Base-by-base conservation (phyloP, 2,888 invertebrate species). In the Lochmaea crataegi region DNA sequence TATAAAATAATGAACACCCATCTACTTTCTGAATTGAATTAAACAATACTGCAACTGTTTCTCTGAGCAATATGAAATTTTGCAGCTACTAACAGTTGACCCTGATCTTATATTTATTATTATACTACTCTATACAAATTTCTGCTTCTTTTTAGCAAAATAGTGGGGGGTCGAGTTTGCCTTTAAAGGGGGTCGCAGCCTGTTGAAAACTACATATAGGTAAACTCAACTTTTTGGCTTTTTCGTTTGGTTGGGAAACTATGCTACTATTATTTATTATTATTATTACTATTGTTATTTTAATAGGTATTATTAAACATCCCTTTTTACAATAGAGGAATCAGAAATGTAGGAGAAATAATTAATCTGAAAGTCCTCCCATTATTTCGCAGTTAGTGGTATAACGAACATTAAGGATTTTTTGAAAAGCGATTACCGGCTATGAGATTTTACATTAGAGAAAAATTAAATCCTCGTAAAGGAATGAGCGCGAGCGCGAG, bases 381-480 rank as follows among this genome's bases (percentile, higher is more conserved):
- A 60, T 60, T 32, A 60, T 63, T 18, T n/a, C 41, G 10, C 42
- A 38, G 16, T 63, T 63, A 42, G 12, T 11, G 16, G 18, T 26
- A 42, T 63, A 42, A 63, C 16, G 41, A 63, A 63, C 61, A 38
- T 38, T 26, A 11, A 18, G 42, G 61, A 63, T 63, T 63, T 63
- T 63, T 45, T 2, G 18, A 16, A 41, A 63, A 38, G 42, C n/a
- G 42, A 63, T 60, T 60, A 60, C 12, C 14, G 60, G 14, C 32
- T 60, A 60, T 32, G 60, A 14, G 60, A 60, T 63, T 63, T 63
- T 63, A 26, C 61, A 63, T 63, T 60, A 60, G n/a, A 9, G 60
- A 60, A 60, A 60, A 60, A 60, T 60, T 63, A 63, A 63, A 63
- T 63, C 61, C 61, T 63, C 16, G 11, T 42, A 42, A 41, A 41